Base-by-base conservation (phyloP, 23 tunicate species). In the Halocynthia roretzi region DNA sequence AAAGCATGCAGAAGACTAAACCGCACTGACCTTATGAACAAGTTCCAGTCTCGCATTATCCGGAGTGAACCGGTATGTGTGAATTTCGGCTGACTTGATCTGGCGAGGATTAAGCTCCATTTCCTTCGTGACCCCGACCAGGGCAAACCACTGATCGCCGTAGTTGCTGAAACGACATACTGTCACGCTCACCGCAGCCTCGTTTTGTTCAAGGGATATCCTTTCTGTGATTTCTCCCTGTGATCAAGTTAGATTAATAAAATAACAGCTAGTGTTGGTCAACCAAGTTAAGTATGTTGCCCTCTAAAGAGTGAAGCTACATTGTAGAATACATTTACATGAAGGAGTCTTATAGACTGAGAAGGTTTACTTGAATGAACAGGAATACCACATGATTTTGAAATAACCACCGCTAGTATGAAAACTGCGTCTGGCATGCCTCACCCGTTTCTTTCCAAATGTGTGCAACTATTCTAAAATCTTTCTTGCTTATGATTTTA, bases 101-200 rank as follows among this genome's bases (percentile, higher is more conserved):
- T 88, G 99, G 66, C 99, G 71, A 5, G 99, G 95, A 61, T 88
- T 88, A 11, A 94, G 68, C 22, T 75, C 81, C 71, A 94, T 51
- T 31, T 88, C 94, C 15, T 81, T 66, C 8, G 87, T 90, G 52
- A 84, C 87, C 10, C 99, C 99, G 11, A 94, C 99, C 48, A 94
- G 62, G 70, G 89, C 76, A 54, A 74, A 88, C 68, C 78, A 67
- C 52, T 81, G 85, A 9, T 92, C 92, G 62, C 80, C 85, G 54
- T 92, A 82, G 64, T 69, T 76, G 50, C 77, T 51, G 70, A 92
- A 92, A 15, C 80, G 87, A 62, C 93, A 86, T 5, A 83, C 61
- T 7, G 87, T 84, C 49, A 92, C 67, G 58, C 93, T 86, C 58
- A 92, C 82, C 5, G 98, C 98, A 10, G 98, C 87, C 56, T 82